A percentile compares a stretch with the other conserved stretches of the same genome.
Evolutionary conservation across 1,140 invertebrate species (phyloP).

Genomic region (Drosophila leontia): DNA sequence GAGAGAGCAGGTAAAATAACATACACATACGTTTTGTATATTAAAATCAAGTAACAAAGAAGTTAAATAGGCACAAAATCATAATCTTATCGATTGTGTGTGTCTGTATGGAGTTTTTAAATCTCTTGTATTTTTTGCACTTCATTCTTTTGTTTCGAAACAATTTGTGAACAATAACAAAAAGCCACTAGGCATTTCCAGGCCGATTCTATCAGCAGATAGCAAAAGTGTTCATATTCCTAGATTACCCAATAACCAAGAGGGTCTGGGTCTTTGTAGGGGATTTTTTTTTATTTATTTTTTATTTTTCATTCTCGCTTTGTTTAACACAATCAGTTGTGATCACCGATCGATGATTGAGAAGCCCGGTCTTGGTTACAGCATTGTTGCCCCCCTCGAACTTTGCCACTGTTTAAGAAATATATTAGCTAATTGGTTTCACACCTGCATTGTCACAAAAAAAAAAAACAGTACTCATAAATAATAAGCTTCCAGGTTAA

Average conservation of each 20-base stretch:
- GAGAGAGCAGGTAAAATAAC: constrained; percentile 2
- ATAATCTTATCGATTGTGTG: constrained; percentile 30
- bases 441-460: background rate
- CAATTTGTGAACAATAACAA: constrained; percentile 23
- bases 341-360: constrained; percentile 19
- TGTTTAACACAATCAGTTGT: background rate
- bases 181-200: constrained; percentile 5
- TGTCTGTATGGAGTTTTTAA: constrained; percentile 20
- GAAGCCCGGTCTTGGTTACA: background rate
- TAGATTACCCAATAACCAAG: constrained; percentile 27
- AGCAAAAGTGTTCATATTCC: constrained; percentile 24
- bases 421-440: background rate
- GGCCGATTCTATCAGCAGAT: constrained; percentile 40
- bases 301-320: background rate
- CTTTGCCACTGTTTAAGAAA: background rate
- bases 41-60: constrained; percentile 37
- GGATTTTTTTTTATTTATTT: constrained; percentile 9
- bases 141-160: constrained; percentile 38
- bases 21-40: background rate
- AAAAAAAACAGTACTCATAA: background rate
- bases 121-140: constrained; percentile 24
- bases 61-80: constrained; percentile 5
- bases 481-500: background rate
- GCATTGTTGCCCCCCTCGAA: background rate
- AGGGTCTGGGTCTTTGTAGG: constrained; percentile 6